Conservation (phyloP, 2,888 invertebrate species). For the Melinaea marsaeus region DNA sequence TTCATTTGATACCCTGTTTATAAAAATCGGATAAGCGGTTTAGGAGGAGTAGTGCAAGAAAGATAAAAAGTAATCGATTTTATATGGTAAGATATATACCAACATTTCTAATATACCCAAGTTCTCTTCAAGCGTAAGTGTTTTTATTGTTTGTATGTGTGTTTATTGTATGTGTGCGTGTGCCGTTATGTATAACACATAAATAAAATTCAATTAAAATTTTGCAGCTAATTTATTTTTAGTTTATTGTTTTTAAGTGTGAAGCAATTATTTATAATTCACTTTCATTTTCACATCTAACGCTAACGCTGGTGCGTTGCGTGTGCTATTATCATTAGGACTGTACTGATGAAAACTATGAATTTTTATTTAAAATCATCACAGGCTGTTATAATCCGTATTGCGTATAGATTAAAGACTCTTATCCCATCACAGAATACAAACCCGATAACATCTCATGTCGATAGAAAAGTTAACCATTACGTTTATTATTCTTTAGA, state of each 20-base stretch:
- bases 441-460: slow-evolving; percentile 24
- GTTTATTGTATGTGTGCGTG: no score
- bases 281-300: slow-evolving; percentile 33
- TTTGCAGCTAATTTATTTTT: background rate
- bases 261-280: slow-evolving; percentile 14
- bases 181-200: no score
- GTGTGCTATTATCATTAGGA: slow-evolving; percentile 33
- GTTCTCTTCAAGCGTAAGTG: no score
- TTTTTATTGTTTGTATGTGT: no score
- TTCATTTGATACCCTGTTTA: no score
- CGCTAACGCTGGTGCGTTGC: slow-evolving; percentile 29
- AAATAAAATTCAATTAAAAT: background rate
- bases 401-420: background rate
- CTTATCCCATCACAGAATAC: slow-evolving; percentile 11
- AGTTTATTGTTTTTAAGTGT: slow-evolving; percentile 6
- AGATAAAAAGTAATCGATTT: no score
- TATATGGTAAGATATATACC: no score
- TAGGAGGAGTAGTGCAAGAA: no score
- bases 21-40: no score
- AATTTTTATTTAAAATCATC: slow-evolving; percentile 24
- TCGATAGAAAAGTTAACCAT: slow-evolving; percentile 25
- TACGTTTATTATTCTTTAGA: slow-evolving; percentile 15
- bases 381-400: slow-evolving; percentile 13
- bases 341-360: slow-evolving; percentile 27
- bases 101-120: no score